Percentiles rank a stretch among this genome's conserved stretches.
These are phyloP conservation scores for Polypterus senegalus DNA, from an alignment of 2,113 vertebrate genomes.

Conservation along the genomic window DNA sequence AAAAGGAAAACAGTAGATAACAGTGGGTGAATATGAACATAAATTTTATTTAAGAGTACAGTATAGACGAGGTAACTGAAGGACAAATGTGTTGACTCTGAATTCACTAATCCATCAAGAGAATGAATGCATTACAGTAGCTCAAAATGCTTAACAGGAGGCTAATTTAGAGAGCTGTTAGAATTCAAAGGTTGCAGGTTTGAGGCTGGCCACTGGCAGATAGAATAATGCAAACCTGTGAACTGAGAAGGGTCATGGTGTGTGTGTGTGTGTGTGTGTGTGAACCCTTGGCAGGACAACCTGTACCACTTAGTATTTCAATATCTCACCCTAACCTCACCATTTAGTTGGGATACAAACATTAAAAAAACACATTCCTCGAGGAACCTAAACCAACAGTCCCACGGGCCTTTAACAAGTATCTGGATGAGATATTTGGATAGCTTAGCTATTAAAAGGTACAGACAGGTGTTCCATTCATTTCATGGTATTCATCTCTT, in stretches of 20 bases:
- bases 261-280: too few relatives aligned
- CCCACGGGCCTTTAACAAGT: neutral
- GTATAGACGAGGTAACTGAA: neutral
- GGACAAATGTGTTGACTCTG: neutral
- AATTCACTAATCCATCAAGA: too few relatives aligned
- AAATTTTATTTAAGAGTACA: neutral
- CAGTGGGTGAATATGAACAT: neutral
- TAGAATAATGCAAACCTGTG: too few relatives aligned
- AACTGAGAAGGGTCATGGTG: too few relatives aligned
- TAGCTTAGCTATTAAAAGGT: accelerated
- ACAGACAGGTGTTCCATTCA: neutral
- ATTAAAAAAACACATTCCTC: slow-evolving; percentile 13
- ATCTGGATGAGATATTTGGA: neutral
- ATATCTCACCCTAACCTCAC: too few relatives aligned
- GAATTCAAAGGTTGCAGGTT: too few relatives aligned
- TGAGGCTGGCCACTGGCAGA: too few relatives aligned
- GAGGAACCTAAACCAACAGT: neutral
- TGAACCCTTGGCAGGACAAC: too few relatives aligned
- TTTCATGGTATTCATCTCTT: slow-evolving; percentile 15
- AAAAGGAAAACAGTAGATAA: neutral
- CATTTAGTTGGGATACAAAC: slow-evolving; percentile 1
- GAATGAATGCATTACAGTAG: too few relatives aligned
- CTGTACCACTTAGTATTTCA: too few relatives aligned
- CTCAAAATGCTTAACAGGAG: too few relatives aligned
- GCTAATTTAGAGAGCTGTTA: too few relatives aligned